Evolutionary conservation across 2,888 invertebrate genomes (phyloP), one percentile per base, ranked within the genome.

Genomic region (Lithosia quadra): DNA sequence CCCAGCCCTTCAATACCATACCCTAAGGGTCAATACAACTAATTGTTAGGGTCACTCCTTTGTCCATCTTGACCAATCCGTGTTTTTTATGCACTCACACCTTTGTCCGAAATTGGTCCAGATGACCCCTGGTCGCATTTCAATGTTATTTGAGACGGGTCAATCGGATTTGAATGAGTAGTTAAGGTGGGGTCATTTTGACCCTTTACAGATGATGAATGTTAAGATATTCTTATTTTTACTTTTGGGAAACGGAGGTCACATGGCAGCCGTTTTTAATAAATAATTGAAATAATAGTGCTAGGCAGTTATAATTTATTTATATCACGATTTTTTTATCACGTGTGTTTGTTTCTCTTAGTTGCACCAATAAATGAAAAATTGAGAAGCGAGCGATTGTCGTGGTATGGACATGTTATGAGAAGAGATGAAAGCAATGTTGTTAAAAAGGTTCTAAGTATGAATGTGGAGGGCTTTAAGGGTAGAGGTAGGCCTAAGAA

Each of bases 101-200:
- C 86, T 88, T 92, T 92, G 90, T 91, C 84, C 86, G 72, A 85
- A 78, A 82, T 80, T 89, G 92, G 93, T 92, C 92, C 92, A 92
- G 91, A 90, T 92, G 93, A 94, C 94, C 94, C 89, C 78, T 76
- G 89, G 87, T 93, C 92, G 81, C 72, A 82, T 92, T 92, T 80
- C 90, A 84, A 72, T 83, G 89, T 86, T 82, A 86, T 78, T 75
- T 75, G 84, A 84, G 85, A 86, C 84, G 92, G 93, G 92, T 91
- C 88, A 91, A 90, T 73, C 67, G 57, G 75, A 84, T 80, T 85
- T 77, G 76, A 86, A 88, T 88, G 84, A 86, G 76, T 82, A 86
- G 87, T 87, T 71, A 63, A 66, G 77, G 69, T 76, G 80, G 87
- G 87, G 84, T 81, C 72, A 73, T 63, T 60, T 78, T 76, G 65